These are phyloP conservation scores for Tor tambroides DNA, from an alignment of 2,113 vertebrate species.

Conservation along the genomic window DNA sequence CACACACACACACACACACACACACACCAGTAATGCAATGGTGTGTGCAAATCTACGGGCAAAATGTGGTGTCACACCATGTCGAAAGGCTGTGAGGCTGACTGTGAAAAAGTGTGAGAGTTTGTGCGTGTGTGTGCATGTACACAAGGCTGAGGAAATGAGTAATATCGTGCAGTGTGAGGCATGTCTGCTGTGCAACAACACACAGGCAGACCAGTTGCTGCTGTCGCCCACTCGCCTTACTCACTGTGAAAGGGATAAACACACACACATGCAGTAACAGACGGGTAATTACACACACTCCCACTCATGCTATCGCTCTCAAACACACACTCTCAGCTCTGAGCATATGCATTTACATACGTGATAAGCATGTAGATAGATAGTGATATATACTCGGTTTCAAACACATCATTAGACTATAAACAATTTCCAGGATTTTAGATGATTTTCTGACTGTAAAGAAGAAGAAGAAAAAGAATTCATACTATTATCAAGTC, in stretches of 20 bases:
- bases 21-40: background rate
- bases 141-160: conserved; percentile 79
- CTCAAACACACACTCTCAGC: conserved; percentile 29
- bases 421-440: background rate
- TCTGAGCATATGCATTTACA: conserved; percentile 39
- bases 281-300: conserved; percentile 56
- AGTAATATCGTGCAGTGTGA: conserved; percentile 83
- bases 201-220: conserved; percentile 81
- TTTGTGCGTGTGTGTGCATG: conserved; percentile 61
- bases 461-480: no score
- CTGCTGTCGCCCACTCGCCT: conserved; percentile 81
- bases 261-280: conserved; percentile 66
- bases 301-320: conserved; percentile 45
- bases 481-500: no score
- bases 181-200: conserved; percentile 80
- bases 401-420: background rate
- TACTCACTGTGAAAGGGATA: conserved; percentile 77
- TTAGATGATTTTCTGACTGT: background rate
- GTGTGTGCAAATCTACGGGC: conserved; percentile 9
- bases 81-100: conserved; percentile 56
- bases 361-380: conserved; percentile 43
- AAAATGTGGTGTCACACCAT: conserved; percentile 53
- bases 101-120: conserved; percentile 40
- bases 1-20: conserved; percentile 39
- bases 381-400: conserved; percentile 5